Percentiles rank a stretch among this genome's conserved stretches.
Conservation (phyloP, 2,888 invertebrate genomes). For the Melipona beecheii region DNA sequence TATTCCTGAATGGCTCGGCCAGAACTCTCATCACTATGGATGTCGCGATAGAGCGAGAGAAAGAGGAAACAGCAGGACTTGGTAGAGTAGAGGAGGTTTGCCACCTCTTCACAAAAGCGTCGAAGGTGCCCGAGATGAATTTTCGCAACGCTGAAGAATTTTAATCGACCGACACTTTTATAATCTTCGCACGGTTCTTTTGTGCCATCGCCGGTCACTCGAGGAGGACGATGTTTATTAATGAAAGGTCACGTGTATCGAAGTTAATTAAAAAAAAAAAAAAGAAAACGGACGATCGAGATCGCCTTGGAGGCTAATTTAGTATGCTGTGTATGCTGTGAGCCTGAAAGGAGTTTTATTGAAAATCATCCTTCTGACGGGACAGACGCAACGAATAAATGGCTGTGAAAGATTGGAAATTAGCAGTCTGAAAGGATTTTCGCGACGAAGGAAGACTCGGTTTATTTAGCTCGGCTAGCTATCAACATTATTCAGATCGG, state of each 20-base stretch:
- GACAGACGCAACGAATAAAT: background rate
- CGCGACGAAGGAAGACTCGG: background rate
- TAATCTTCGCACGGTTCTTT: slow-evolving; percentile 51
- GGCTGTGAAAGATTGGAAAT: background rate
- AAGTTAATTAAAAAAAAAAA: slow-evolving; percentile 44
- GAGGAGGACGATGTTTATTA: slow-evolving; percentile 33
- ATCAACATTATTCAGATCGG: no score
- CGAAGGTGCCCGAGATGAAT: slow-evolving; percentile 43
- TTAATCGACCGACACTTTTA: slow-evolving; percentile 50
- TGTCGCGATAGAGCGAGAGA: background rate
- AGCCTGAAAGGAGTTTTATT: background rate
- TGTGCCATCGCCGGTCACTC: background rate
- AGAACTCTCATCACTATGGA: slow-evolving; percentile 46
- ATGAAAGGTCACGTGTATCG: slow-evolving; percentile 20
- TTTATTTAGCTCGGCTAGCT: background rate
- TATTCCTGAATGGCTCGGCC: slow-evolving; percentile 3
- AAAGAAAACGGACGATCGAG: background rate
- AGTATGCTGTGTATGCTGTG: background rate
- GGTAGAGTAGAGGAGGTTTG: slow-evolving; percentile 15
- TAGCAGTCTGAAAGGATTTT: background rate
- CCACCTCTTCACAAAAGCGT: background rate
- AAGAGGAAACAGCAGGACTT: slow-evolving; percentile 14
- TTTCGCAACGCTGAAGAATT: slow-evolving; percentile 54
- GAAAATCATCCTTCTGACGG: background rate
- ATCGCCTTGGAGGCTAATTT: slow-evolving; percentile 11